These are phyloP conservation scores for Ammodytes dubius DNA, from an alignment of 2,113 vertebrate species.

Conservation along the genomic window DNA sequence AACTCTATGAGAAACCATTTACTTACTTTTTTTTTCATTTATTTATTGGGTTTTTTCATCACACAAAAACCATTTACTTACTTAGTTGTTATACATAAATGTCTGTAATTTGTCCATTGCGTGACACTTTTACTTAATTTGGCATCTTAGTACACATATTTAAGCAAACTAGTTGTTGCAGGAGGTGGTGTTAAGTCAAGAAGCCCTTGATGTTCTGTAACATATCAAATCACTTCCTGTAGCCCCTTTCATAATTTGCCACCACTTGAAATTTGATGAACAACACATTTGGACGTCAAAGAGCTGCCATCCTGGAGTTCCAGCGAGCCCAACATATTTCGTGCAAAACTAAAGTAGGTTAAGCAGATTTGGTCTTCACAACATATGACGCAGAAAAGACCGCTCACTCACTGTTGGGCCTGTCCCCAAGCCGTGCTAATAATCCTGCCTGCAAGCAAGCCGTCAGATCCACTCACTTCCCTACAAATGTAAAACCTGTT, in stretches of 20 bases:
- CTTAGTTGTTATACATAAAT: too few relatives aligned
- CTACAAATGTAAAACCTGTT: constrained; percentile 65
- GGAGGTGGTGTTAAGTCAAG: not conserved
- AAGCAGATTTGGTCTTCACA: constrained; percentile 85
- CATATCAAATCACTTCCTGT: constrained; percentile 19
- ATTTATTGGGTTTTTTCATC: too few relatives aligned
- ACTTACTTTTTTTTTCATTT: too few relatives aligned
- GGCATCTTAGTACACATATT: not conserved
- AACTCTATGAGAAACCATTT: too few relatives aligned
- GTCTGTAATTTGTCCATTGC: not conserved
- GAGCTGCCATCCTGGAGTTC: constrained; percentile 56
- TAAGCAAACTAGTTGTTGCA: not conserved
- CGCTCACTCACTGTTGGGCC: constrained; percentile 65
- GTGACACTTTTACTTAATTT: not conserved
- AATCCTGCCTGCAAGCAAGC: constrained; percentile 79
- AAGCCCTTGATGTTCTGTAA: constrained; percentile 27
- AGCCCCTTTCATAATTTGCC: constrained; percentile 55
- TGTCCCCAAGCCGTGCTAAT: constrained; percentile 77
- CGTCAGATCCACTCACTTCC: constrained; percentile 75
- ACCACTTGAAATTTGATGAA: constrained; percentile 60
- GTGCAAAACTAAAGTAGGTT: constrained; percentile 81
- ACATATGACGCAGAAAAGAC: constrained; percentile 80
- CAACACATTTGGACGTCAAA: constrained; percentile 50
- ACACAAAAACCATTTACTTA: too few relatives aligned
- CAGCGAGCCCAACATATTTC: constrained; percentile 71